Conservation (phyloP, 2,888 invertebrate species). For the Lamellibrachia columna region DNA sequence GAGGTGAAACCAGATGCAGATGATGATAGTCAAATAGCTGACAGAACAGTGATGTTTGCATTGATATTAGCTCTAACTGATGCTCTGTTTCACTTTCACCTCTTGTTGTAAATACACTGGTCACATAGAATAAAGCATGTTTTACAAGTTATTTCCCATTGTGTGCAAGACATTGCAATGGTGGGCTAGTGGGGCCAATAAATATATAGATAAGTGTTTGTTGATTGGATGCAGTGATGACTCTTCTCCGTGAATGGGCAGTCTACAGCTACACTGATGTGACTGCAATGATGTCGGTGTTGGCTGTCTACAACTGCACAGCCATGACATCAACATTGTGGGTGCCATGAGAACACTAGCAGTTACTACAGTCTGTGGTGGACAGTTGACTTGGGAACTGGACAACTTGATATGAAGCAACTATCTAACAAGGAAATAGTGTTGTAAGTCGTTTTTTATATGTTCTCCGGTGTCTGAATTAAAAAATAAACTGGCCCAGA, state of each 20-base stretch:
- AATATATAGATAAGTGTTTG: not conserved
- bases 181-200: not conserved
- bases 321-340: too few relatives aligned
- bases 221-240: not conserved
- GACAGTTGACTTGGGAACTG: not conserved
- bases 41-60: not conserved
- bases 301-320: too few relatives aligned
- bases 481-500: not conserved
- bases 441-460: not conserved
- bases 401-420: not conserved
- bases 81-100: not conserved
- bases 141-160: not conserved
- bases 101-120: not conserved
- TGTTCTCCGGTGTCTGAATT: not conserved
- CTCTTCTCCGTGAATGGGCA: not conserved
- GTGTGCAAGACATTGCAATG: not conserved
- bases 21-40: constrained; percentile 3
- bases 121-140: not conserved
- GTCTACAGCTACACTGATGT: not conserved
- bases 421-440: not conserved
- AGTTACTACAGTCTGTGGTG: not conserved
- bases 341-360: too few relatives aligned
- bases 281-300: not conserved
- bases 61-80: constrained; percentile 16
- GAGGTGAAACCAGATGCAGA: not conserved